phyloP scores from a whole-genome alignment of 2,888 invertebrate genomes.

The Lacanobia wlatinum region DNA sequence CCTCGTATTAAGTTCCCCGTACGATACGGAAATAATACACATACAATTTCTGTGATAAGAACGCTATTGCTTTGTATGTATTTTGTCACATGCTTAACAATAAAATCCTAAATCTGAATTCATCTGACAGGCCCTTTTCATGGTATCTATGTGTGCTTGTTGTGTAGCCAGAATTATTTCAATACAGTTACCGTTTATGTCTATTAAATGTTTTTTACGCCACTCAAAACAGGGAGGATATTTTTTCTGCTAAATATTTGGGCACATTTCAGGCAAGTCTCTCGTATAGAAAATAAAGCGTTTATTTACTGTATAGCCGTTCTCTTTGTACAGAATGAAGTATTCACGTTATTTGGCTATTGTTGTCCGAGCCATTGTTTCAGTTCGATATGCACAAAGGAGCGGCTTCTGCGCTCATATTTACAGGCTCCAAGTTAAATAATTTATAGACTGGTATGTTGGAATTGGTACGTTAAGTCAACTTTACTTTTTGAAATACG shows the following conservation, averaged over 20 bases:
- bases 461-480: not conserved
- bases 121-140: not conserved
- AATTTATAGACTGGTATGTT: constrained; percentile 18
- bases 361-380: constrained; percentile 47
- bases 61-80: constrained; percentile 7
- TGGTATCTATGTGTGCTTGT: no score
- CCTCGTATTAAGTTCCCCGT: no score
- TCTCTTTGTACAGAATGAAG: constrained; percentile 23
- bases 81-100: not conserved
- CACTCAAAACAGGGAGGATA: no score
- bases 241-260: not conserved
- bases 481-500: not conserved
- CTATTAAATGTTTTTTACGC: not conserved
- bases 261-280: not conserved
- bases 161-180: not conserved
- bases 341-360: constrained; percentile 41
- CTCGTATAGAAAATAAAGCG: not conserved
- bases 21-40: no score
- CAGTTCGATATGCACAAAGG: constrained; percentile 39
- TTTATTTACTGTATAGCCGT: constrained; percentile 5
- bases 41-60: not conserved
- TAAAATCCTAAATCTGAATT: constrained; percentile 8
- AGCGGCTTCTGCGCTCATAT: constrained; percentile 31
- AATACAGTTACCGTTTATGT: not conserved
- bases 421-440: constrained; percentile 17